Evolutionary conservation across 2,888 invertebrate genomes (phyloP).

Genomic region (Pseudococcus jackbeardsleyi): DNA sequence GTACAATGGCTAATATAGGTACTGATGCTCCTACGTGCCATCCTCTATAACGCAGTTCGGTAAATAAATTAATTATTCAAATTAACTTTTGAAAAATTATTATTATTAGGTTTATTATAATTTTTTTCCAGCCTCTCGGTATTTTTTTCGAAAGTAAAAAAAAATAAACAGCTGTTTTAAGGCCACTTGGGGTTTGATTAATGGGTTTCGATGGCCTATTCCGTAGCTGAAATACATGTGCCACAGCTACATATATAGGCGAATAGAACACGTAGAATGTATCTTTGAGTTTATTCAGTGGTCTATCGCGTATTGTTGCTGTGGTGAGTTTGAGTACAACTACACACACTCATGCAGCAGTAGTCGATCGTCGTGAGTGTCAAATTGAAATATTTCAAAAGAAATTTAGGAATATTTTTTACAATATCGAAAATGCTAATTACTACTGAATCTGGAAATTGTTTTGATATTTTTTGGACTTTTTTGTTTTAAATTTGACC

Average conservation of each 20-base stretch:
- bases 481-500: too few relatives aligned
- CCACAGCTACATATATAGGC: too few relatives aligned
- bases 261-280: neutral
- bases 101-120: slow-evolving; percentile 17
- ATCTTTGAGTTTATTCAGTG: neutral
- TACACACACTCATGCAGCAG: too few relatives aligned
- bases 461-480: too few relatives aligned
- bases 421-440: too few relatives aligned
- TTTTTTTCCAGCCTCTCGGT: neutral
- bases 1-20: neutral
- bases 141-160: neutral
- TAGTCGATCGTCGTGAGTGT: too few relatives aligned
- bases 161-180: slow-evolving; percentile 37
- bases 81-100: slow-evolving; percentile 41
- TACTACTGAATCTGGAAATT: too few relatives aligned
- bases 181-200: slow-evolving; percentile 38
- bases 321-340: too few relatives aligned
- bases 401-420: too few relatives aligned
- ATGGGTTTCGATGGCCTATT: slow-evolving; percentile 1
- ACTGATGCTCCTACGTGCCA: neutral
- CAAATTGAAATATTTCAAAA: too few relatives aligned
- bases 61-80: slow-evolving; percentile 38
- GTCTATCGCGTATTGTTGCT: neutral
- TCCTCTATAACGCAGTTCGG: neutral
- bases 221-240: neutral